phyloP scores from a whole-genome alignment of 2,113 vertebrate species.

The Xyliphius kryptos region DNA sequence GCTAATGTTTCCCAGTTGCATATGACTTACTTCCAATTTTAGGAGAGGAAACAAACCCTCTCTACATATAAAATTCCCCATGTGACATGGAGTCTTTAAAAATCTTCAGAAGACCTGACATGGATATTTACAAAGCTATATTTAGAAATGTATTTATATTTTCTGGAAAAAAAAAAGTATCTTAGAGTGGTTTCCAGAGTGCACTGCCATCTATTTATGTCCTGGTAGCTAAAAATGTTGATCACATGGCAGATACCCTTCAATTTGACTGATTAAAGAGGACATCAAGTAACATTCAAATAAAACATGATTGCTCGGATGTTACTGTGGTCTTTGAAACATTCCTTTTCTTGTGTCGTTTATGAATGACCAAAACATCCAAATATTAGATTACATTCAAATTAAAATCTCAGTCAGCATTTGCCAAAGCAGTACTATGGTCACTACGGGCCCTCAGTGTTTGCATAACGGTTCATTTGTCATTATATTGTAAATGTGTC shows the following conservation, averaged over 20 bases:
- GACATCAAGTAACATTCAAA: constrained; percentile 7
- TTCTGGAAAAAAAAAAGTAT: too few relatives aligned
- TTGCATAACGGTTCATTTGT: constrained; percentile 36
- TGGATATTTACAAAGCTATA: too few relatives aligned
- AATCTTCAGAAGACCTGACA: too few relatives aligned
- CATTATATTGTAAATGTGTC: constrained; percentile 44
- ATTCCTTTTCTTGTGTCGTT: too few relatives aligned
- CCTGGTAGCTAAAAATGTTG: neutral
- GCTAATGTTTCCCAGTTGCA: too few relatives aligned
- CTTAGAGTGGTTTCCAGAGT: too few relatives aligned
- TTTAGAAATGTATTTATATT: too few relatives aligned
- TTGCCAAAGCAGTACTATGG: constrained; percentile 8
- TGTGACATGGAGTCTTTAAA: too few relatives aligned
- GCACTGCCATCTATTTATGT: too few relatives aligned
- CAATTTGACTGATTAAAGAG: constrained; percentile 16
- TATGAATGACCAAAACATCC: neutral
- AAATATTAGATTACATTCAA: constrained; percentile 12
- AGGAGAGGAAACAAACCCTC: too few relatives aligned
- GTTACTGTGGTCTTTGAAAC: neutral
- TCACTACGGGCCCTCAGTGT: neutral
- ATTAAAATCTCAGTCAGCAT: constrained; percentile 2
- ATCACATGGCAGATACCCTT: constrained; percentile 15
- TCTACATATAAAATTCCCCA: too few relatives aligned
- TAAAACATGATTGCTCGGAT: neutral
- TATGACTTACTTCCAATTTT: too few relatives aligned